These are phyloP conservation scores for Gryllus bimaculatus DNA, from an alignment of 1,140 invertebrate species.

Conservation along the genomic window DNA sequence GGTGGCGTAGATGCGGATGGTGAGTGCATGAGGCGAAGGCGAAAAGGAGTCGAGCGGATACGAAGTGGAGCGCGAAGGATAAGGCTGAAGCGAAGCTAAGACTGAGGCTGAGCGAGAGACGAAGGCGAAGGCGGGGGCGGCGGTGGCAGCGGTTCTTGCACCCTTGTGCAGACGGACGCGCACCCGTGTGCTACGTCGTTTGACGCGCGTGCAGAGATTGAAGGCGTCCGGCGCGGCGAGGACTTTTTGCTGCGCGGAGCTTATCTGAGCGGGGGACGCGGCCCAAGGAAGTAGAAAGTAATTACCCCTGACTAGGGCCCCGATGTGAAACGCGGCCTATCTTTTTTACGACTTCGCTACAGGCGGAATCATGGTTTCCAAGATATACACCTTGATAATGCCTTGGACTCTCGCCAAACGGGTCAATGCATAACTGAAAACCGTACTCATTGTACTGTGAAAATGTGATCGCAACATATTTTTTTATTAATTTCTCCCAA, in stretches of 20 bases:
- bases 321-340: too few relatives aligned
- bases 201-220: neutral
- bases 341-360: too few relatives aligned
- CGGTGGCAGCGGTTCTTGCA: neutral
- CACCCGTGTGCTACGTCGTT: neutral
- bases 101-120: constrained; percentile 32
- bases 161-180: neutral
- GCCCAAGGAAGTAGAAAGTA: neutral
- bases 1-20: constrained; percentile 1
- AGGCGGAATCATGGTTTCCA: too few relatives aligned
- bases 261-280: neutral
- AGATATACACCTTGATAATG: too few relatives aligned
- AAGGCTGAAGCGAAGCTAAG: too few relatives aligned
- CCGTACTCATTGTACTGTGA: too few relatives aligned
- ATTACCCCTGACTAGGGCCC: neutral
- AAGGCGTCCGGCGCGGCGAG: neutral
- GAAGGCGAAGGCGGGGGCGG: constrained; percentile 19
- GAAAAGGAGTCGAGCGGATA: too few relatives aligned
- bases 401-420: too few relatives aligned
- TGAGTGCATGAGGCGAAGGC: constrained; percentile 30
- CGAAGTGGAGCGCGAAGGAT: too few relatives aligned
- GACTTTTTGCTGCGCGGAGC: neutral
- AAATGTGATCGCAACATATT: too few relatives aligned
- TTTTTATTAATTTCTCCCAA: too few relatives aligned
- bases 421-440: too few relatives aligned